A percentile compares a stretch with the other conserved stretches of the same genome.
Evolutionary conservation across 2,113 vertebrate genomes (phyloP).

Genomic region (Boleophthalmus pectinirostris): DNA sequence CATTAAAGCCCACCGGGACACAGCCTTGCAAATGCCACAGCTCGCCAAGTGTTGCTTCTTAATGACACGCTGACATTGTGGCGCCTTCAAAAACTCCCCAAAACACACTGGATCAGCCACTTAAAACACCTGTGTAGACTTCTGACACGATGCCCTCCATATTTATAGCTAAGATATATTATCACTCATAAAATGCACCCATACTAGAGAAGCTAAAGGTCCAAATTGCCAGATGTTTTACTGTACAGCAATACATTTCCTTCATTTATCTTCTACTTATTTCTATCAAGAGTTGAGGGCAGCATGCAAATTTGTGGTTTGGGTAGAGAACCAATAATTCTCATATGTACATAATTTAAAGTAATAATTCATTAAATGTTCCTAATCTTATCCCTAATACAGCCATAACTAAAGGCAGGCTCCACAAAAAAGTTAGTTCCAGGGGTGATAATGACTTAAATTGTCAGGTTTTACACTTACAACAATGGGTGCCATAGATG

Average conservation of each 20-base stretch:
- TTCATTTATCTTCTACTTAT: slow-evolving; percentile 1
- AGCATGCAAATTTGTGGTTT: not conserved
- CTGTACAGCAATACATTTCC: slow-evolving; percentile 6
- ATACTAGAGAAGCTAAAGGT: slow-evolving; percentile 46
- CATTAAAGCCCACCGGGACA: slow-evolving; percentile 53
- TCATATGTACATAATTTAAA: not conserved
- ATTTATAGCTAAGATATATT: slow-evolving; percentile 49
- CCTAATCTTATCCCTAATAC: not conserved
- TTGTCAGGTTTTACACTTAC: no score
- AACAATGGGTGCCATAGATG: no score
- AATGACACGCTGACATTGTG: slow-evolving; percentile 62
- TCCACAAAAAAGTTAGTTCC: not conserved
- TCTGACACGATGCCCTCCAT: slow-evolving; percentile 56
- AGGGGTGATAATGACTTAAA: not conserved
- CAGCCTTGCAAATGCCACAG: slow-evolving; percentile 58
- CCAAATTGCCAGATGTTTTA: slow-evolving; percentile 53
- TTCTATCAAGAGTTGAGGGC: not conserved
- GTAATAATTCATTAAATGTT: not conserved
- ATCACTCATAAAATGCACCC: slow-evolving; percentile 33
- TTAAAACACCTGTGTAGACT: slow-evolving; percentile 48
- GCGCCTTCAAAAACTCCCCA: slow-evolving; percentile 48
- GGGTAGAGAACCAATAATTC: not conserved
- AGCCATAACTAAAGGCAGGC: not conserved
- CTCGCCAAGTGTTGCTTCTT: slow-evolving; percentile 47
- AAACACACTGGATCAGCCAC: slow-evolving; percentile 49